These are phyloP conservation scores for Sakesphorus luctuosus DNA, from an alignment of 2,113 vertebrate genomes.

Conservation along the genomic window DNA sequence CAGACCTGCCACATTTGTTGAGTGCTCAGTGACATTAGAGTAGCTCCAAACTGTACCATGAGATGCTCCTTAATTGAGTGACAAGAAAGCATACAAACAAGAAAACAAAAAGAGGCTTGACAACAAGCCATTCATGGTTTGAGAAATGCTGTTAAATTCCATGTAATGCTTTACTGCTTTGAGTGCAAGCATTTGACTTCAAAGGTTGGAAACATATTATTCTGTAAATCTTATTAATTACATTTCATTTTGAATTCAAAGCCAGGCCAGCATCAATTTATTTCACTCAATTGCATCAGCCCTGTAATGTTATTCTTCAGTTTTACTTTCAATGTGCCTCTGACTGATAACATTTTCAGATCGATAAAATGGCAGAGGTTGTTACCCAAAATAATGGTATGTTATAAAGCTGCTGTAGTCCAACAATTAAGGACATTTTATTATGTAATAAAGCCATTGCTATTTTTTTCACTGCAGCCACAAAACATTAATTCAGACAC, in stretches of 20 bases:
- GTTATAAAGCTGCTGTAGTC: slow-evolving; percentile 71
- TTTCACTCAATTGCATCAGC: slow-evolving; percentile 11
- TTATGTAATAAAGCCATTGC: slow-evolving; percentile 66
- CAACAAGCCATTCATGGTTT: neutral
- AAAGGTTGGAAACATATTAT: slow-evolving; percentile 19
- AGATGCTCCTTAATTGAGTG: slow-evolving; percentile 17
- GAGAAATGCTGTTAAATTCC: slow-evolving; percentile 7
- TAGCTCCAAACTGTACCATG: neutral
- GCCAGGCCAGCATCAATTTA: slow-evolving; percentile 6
- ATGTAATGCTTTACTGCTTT: neutral
- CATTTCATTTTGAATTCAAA: slow-evolving; percentile 50
- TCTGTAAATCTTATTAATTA: slow-evolving; percentile 55
- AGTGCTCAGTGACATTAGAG: neutral
- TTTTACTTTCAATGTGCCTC: slow-evolving; percentile 67
- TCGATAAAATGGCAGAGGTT: slow-evolving; percentile 62
- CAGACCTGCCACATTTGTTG: neutral
- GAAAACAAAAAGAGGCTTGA: neutral
- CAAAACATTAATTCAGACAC: slow-evolving; percentile 68
- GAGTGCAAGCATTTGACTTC: slow-evolving; percentile 38
- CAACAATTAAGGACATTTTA: slow-evolving; percentile 78
- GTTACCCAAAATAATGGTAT: slow-evolving; percentile 71
- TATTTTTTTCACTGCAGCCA: slow-evolving; percentile 47
- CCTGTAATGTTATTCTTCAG: slow-evolving; percentile 39
- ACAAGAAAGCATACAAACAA: neutral
- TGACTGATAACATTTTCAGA: slow-evolving; percentile 70